Percentiles rank a stretch among this genome's conserved stretches.
Conservation (phyloP, 2,113 vertebrate species). For the Corydoras sp. region DNA sequence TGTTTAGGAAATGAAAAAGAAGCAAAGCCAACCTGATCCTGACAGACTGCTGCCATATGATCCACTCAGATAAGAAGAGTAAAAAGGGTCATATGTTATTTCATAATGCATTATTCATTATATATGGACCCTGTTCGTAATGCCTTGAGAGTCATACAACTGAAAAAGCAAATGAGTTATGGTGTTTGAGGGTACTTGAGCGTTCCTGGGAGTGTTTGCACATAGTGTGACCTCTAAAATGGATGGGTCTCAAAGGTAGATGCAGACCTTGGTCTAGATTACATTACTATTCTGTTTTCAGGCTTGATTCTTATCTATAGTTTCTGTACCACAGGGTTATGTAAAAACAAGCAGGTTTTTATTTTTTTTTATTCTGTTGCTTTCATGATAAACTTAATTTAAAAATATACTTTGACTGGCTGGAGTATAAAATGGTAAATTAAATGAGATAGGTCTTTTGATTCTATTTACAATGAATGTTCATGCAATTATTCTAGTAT, state of each 20-base stretch:
- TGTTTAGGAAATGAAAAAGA: too few species aligned
- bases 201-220: slow-evolving; percentile 19
- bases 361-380: background rate
- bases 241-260: slow-evolving; percentile 22
- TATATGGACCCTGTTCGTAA: background rate
- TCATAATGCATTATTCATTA: background rate
- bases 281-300: slow-evolving; percentile 24
- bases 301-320: slow-evolving; percentile 12
- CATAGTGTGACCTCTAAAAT: slow-evolving; percentile 23
- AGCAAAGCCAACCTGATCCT: too few species aligned
- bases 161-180: slow-evolving; percentile 29
- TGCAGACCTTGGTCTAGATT: slow-evolving; percentile 19
- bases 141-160: slow-evolving; percentile 15
- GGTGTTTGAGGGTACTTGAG: slow-evolving; percentile 12
- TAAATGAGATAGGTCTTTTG: too few species aligned
- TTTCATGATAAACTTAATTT: background rate
- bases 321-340: slow-evolving; percentile 14
- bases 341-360: background rate
- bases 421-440: too few species aligned
- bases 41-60: too few species aligned
- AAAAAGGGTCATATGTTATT: too few species aligned
- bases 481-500: too few species aligned
- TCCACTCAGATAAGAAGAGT: too few species aligned
- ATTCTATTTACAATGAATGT: too few species aligned
- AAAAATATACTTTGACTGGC: too few species aligned